Evolutionary conservation across 2,888 invertebrate genomes (phyloP).

Genomic region (Epinotia nisella): DNA sequence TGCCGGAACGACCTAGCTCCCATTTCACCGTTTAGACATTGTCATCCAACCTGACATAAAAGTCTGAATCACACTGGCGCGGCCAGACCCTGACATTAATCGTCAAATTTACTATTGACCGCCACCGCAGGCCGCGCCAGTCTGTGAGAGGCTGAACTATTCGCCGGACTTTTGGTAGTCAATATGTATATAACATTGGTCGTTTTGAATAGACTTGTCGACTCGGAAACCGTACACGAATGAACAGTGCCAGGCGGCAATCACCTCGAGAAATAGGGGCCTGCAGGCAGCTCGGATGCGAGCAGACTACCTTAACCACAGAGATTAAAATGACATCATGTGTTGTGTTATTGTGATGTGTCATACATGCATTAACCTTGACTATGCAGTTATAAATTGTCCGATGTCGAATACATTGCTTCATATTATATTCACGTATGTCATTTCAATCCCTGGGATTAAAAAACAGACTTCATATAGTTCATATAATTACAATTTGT

Average conservation of each 20-base stretch:
- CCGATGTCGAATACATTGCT: too few species aligned
- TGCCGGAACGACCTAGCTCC: too few species aligned
- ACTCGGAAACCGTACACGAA: background rate
- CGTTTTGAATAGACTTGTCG: too few species aligned
- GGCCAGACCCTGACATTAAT: too few species aligned
- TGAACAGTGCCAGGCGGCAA: background rate
- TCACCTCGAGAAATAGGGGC: background rate
- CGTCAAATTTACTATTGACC: too few species aligned
- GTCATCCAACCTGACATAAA: background rate
- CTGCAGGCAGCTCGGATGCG: background rate
- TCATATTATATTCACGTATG: background rate
- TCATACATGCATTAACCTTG: too few species aligned
- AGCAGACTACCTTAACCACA: background rate
- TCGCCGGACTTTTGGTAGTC: background rate
- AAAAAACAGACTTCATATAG: background rate
- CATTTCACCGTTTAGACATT: background rate
- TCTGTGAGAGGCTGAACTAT: too few species aligned
- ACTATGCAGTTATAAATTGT: too few species aligned
- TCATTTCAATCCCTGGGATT: slow-evolving; percentile 1
- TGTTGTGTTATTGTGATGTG: background rate
- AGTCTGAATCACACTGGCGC: too few species aligned
- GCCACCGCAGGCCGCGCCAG: too few species aligned
- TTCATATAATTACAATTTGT: slow-evolving; percentile 39
- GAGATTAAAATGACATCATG: slow-evolving; percentile 1
- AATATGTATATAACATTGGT: background rate